Base-by-base conservation (phyloP, 2,113 vertebrate genomes). In the Scolopax mira region DNA sequence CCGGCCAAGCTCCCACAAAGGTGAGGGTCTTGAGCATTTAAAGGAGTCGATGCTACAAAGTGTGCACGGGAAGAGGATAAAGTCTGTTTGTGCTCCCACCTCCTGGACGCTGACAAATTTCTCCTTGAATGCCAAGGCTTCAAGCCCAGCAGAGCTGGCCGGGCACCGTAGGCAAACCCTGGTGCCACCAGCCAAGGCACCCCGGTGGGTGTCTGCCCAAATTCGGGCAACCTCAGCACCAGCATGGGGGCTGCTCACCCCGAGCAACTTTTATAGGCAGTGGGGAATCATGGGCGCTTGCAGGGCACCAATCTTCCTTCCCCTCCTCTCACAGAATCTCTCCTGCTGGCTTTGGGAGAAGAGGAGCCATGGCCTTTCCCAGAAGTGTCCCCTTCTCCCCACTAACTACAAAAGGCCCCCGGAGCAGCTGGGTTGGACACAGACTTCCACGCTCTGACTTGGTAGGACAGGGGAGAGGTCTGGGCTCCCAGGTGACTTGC, bases 191-290 rank as follows among this genome's bases (percentile, higher is more conserved):
- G 31, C 13, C 0, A 0, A 57, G n/a, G 31, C n/a, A 79, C 19
- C 17, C 44, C 44, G 30, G 17, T 28, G 44, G 17, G 25, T 31
- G 17, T 55, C 54, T 85, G 66, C 8, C 52, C 54, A 41, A 19
- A 42, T 9, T 30, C 65, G 54, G 41, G 18, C 39, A 80, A 54
- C 42, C 18, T 64, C 13, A 3, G 57, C 79, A 44, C 17, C 31
- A 64, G 6, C 37, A 27, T 28, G 24, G 16, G 14, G 9, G 12
- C 61, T 92, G 33, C 55, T 83, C 54, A 27, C 27, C 25, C 25
- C 0, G 0, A 60, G 17, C 21, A 87, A 18, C 37, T 85, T 78
- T 48, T 23, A 74, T 0, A 0, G 31, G n/a, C n/a, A 62, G 22
- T 10, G 9, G 21, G 39, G 28, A 85, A 25, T 55, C 25, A 51